Conservation (phyloP, 2,797 vertebrate species). For the Catharus ustulatus region DNA sequence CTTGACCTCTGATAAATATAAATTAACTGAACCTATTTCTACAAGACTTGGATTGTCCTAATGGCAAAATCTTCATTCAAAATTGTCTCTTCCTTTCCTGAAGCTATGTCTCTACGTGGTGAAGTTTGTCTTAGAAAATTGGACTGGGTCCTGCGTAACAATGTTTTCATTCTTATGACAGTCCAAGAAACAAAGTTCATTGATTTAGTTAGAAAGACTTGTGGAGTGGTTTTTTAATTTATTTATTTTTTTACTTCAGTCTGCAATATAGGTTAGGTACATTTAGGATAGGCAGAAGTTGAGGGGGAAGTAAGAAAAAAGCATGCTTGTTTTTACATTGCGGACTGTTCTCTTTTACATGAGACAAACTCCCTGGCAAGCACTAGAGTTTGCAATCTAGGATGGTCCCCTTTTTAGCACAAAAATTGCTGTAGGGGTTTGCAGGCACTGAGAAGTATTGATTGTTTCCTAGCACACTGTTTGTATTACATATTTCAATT, state of each 20-base stretch:
- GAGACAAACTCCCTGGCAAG: not conserved
- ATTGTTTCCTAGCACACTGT: not conserved
- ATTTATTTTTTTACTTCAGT: not conserved
- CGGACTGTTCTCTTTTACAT: not conserved
- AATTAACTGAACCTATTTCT: constrained; percentile 1
- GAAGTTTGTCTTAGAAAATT: not conserved
- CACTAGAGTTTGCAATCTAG: not conserved
- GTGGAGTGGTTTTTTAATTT: not conserved
- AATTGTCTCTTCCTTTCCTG: not conserved
- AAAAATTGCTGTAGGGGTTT: constrained; percentile 21
- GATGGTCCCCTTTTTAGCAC: not conserved
- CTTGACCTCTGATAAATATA: constrained; percentile 36
- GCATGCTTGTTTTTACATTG: not conserved
- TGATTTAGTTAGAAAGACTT: not conserved
- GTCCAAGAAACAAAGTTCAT: not conserved
- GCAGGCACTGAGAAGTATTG: not conserved
- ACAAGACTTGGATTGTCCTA: not conserved
- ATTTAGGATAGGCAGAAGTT: not conserved
- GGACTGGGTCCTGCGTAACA: not conserved
- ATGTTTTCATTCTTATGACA: not conserved
- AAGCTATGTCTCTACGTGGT: not conserved
- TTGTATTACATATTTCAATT: constrained; percentile 34
- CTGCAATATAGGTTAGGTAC: not conserved
- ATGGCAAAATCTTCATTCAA: constrained; percentile 3
- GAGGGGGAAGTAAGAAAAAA: constrained; percentile 7